phyloP scores from a whole-genome alignment of 2,797 vertebrate genomes.

The Diceros bicornis region DNA sequence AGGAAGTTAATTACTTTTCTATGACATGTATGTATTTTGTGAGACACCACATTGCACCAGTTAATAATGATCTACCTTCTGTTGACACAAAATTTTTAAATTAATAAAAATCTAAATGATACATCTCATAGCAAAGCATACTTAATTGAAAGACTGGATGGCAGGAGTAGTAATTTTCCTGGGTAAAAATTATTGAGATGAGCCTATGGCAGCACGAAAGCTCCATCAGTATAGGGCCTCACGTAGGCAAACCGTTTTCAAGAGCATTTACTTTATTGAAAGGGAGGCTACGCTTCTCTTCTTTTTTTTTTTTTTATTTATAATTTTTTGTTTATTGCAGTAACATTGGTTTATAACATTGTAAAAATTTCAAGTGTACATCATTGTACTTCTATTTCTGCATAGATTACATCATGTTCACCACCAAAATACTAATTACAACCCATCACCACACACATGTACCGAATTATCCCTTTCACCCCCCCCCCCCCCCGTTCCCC shows the following conservation, averaged over 20 bases:
- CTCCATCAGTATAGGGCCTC: constrained; percentile 60
- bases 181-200: constrained; percentile 71
- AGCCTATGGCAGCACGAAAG: constrained; percentile 69
- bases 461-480: too few relatives aligned
- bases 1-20: constrained; percentile 79
- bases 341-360: too few relatives aligned
- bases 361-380: too few relatives aligned
- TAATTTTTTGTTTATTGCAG: too few relatives aligned
- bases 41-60: constrained; percentile 51
- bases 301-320: too few relatives aligned
- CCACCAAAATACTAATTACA: too few relatives aligned
- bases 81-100: constrained; percentile 81
- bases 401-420: too few relatives aligned
- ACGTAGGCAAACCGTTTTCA: constrained; percentile 7
- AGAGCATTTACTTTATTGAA: not conserved
- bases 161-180: constrained; percentile 62
- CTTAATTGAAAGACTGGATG: constrained; percentile 72
- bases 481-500: too few relatives aligned
- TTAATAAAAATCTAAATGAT: constrained; percentile 79
- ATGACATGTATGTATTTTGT: constrained; percentile 69
- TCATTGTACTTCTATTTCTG: too few relatives aligned
- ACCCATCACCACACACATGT: too few relatives aligned
- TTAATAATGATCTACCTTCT: constrained; percentile 78
- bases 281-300: not conserved
- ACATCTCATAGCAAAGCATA: constrained; percentile 53